Base-by-base conservation (phyloP, 2,113 vertebrate genomes). In the Triplophysa rosa region DNA sequence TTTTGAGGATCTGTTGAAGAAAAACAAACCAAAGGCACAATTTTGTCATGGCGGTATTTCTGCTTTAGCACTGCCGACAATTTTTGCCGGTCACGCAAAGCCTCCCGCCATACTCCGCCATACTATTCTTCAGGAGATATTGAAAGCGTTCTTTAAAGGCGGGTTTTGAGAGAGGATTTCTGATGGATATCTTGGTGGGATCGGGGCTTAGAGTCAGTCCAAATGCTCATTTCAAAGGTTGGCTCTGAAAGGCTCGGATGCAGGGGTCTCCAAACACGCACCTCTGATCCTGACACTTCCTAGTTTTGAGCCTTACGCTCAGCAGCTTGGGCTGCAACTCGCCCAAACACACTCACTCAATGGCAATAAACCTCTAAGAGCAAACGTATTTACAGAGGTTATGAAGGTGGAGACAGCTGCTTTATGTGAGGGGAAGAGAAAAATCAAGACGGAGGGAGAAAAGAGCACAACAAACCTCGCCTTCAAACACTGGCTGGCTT, bases 221-320 rank as follows among this genome's bases (percentile, higher is more conserved):
- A 47, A 23, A 74, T 40, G 64, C 70, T 45, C 70, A 59, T 66
- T 74, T 80, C 47, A 80, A 80, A 75, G 79, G 62, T 66, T 65
- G 62, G 4, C 68, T 42, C 29, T 74, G 59, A 74, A 74, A 67
- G 63, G 52, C 63, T 66, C n/a, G 23, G 16, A 80, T 59, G 62
- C 70, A 74, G 70, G 37, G 64, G 62, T 66, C 59, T 80, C 70
- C 59, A 75, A 59, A 80, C 70, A 65, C 13, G 26, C 17, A 65
- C 74, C 74, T 37, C 74, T 74, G 71, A 74, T 74, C 68, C 78
- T 24, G 61, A 65, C 33, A 56, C n/a, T 10, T 79, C 45, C 47
- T 40, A 24, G 49, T 13, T 73, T 56, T 26, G 24, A 66, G 78
- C 67, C 49, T 1, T 72, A 42, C 14, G 19, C 37, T 62, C 58